Evolutionary conservation across 2,113 vertebrate genomes (phyloP).

Genomic region (Oreochromis aureus): DNA sequence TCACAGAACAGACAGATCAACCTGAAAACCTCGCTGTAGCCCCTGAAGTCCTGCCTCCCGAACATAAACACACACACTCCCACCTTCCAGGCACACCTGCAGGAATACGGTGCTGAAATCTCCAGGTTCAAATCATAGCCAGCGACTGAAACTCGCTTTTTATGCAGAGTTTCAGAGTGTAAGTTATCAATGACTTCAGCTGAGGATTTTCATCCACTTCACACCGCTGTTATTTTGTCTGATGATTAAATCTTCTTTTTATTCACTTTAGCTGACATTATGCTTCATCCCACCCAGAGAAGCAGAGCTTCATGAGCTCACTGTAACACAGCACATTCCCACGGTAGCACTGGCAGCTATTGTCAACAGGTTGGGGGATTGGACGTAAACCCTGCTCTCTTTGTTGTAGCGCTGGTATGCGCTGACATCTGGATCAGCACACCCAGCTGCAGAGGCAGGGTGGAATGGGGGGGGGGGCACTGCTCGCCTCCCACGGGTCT

Average conservation of each 20-base stretch:
- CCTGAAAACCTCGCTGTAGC: background rate
- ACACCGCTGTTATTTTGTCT: background rate
- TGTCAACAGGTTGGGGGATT: conserved; percentile 54
- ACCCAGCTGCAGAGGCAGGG: conserved; percentile 3
- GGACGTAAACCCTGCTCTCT: conserved; percentile 39
- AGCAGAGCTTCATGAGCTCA: background rate
- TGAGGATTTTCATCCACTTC: background rate
- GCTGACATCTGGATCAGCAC: conserved; percentile 54
- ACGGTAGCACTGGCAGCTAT: conserved; percentile 40
- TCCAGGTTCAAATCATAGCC: background rate
- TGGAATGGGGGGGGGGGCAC: background rate
- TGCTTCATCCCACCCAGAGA: background rate
- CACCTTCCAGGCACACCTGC: background rate
- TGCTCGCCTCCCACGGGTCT: conserved; percentile 48
- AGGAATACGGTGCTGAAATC: background rate
- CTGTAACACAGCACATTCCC: conserved; percentile 29
- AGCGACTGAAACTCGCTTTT: background rate
- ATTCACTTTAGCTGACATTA: background rate
- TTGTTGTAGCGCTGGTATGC: conserved; percentile 46
- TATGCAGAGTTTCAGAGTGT: background rate
- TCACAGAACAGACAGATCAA: background rate
- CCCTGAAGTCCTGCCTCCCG: background rate
- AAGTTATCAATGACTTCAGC: background rate
- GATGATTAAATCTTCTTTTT: background rate
- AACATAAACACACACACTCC: background rate